Evolutionary conservation across 2,797 vertebrate species (phyloP).

Genomic region (Anguilla anguilla): DNA sequence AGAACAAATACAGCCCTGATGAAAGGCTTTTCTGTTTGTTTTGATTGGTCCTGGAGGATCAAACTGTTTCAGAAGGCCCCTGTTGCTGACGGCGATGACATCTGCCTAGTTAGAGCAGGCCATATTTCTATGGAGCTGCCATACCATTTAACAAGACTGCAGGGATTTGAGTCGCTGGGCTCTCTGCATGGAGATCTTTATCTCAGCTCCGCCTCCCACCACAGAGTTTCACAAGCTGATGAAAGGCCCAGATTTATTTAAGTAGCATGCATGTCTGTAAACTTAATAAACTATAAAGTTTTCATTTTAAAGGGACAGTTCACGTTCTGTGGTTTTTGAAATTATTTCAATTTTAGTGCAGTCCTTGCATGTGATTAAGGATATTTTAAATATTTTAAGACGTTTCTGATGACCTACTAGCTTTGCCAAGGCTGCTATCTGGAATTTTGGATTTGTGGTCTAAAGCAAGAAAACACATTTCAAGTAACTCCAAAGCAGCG

Average conservation of each 20-base stretch:
- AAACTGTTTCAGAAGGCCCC: constrained; percentile 68
- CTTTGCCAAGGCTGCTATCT: background rate
- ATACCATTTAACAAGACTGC: constrained; percentile 80
- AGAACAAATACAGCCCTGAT: constrained; percentile 46
- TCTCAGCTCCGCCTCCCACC: constrained; percentile 55
- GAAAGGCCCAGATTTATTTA: constrained; percentile 12
- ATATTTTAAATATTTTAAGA: background rate
- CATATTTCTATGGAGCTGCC: constrained; percentile 71
- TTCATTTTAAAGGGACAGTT: background rate
- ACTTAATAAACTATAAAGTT: background rate
- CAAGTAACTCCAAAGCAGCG: background rate
- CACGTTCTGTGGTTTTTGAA: background rate
- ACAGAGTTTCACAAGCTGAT: constrained; percentile 48
- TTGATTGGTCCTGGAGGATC: constrained; percentile 74
- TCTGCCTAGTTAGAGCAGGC: constrained; percentile 76
- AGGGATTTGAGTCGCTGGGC: constrained; percentile 76
- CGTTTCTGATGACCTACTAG: background rate
- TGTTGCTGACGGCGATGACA: constrained; percentile 71
- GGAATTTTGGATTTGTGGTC: background rate
- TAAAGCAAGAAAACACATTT: background rate
- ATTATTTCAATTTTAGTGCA: background rate
- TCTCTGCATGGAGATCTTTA: constrained; percentile 62
- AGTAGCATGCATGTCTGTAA: background rate
- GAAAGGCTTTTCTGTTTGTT: constrained; percentile 62
- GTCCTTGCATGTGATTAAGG: background rate